Conservation (phyloP, 92 coral and sea anemone genomes). For the Parazoanthus darwini region DNA sequence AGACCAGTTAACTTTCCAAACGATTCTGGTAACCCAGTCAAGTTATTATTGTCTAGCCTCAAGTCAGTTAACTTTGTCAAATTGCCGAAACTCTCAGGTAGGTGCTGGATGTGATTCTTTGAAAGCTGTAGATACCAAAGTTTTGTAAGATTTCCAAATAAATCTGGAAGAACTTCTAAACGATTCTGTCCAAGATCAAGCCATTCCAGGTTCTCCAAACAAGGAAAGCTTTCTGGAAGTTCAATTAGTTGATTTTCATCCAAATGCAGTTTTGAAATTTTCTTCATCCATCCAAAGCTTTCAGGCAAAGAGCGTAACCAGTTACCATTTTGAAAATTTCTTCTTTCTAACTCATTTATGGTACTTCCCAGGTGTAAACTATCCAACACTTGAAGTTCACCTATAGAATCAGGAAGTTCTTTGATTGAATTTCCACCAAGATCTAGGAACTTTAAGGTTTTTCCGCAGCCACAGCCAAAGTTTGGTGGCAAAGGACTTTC, state of each 20-base stretch:
- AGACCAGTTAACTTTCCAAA: constrained; percentile 70
- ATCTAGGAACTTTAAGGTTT: constrained; percentile 71
- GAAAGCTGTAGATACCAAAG: constrained; percentile 95
- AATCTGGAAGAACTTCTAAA: constrained; percentile 73
- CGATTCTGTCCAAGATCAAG: constrained; percentile 92
- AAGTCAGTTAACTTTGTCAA: constrained; percentile 73
- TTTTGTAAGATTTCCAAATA: constrained; percentile 71
- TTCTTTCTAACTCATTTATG: constrained; percentile 89
- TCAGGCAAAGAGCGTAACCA: constrained; percentile 82
- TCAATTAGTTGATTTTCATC: constrained; percentile 85
- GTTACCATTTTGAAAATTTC: constrained; percentile 96
- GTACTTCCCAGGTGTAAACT: constrained; percentile 90
- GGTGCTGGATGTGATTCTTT: constrained; percentile 67
- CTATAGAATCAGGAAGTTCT: constrained; percentile 75
- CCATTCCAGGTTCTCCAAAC: constrained; percentile 75
- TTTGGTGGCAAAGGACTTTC: constrained; percentile 68
- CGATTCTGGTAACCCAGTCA: constrained; percentile 76
- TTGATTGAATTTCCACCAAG: constrained; percentile 84
- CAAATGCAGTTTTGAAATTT: constrained; percentile 75
- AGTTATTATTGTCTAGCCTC: constrained; percentile 74
- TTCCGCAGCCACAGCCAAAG: constrained; percentile 71
- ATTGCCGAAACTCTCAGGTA: constrained; percentile 90
- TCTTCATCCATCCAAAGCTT: constrained; percentile 74
- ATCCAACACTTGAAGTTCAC: constrained; percentile 75
- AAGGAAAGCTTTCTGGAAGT: constrained; percentile 89